These are phyloP conservation scores for Rachycentron canadum DNA, from an alignment of 2,797 vertebrate genomes.

Conservation along the genomic window DNA sequence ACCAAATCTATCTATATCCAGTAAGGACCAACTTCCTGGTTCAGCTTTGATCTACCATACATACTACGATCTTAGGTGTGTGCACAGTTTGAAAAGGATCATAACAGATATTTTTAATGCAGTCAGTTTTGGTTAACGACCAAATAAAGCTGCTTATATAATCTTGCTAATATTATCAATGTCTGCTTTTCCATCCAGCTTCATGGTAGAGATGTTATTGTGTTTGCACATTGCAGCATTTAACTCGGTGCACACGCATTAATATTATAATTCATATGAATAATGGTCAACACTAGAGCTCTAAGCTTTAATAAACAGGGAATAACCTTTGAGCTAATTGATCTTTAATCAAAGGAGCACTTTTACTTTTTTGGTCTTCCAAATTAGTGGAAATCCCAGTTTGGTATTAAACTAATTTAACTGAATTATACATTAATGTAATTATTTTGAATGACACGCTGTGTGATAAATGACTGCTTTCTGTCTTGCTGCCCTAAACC, in stretches of 20 bases:
- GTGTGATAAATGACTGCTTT: conserved; percentile 22
- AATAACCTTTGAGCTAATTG: neutral
- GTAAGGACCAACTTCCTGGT: neutral
- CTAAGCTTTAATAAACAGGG: neutral
- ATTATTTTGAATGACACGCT: conserved; percentile 13
- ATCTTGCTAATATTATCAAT: no score
- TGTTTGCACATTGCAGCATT: neutral
- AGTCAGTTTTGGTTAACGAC: no score
- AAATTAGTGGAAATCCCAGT: neutral
- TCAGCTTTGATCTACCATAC: neutral
- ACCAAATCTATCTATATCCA: neutral
- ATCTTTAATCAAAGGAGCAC: neutral
- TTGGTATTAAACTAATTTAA: conserved; percentile 17
- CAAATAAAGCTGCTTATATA: no score
- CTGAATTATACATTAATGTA: conserved; percentile 18
- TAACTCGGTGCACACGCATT: neutral
- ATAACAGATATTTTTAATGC: neutral
- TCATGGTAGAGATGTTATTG: neutral
- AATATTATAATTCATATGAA: neutral
- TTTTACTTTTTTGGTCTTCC: neutral
- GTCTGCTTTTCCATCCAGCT: neutral
- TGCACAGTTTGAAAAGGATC: neutral
- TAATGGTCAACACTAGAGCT: neutral
- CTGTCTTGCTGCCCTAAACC: conserved; percentile 7
- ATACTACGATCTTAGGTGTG: neutral